Evolutionary conservation across 2,797 vertebrate species (phyloP), one percentile per base, ranked within the genome.

Genomic region (Silurus lanzhouensis): DNA sequence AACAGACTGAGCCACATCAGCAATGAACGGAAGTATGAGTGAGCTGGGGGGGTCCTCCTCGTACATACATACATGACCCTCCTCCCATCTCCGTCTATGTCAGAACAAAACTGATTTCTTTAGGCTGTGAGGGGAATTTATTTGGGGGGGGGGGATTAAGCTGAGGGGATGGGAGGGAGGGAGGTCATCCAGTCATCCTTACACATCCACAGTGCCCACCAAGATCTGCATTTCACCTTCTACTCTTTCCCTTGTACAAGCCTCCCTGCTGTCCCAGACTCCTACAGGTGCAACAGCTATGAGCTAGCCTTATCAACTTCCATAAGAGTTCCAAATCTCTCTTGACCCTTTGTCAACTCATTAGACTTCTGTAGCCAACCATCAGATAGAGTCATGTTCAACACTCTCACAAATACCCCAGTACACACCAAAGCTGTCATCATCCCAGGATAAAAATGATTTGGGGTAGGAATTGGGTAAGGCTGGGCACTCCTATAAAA

Each of bases 271-370:
- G 82, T 67, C 87, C 86, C 60, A 70, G 72, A 86, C 91, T 88
- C 89, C 90, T 89, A 93, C 92, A n/a, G 85, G 91, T 90, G 90
- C 91, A 94, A 92, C 89, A 93, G 93, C 89, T 94, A 52, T 10
- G 95, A 95, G 94, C 94, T 96, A 97, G 97, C 97, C 97, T 97
- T 97, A 97, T 95, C 95, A 94, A 96, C 96, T 93, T 93, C 89
- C 90, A 89, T 92, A 89, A 91, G 90, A 90, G 86, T 88, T 20
- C 22, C 8, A 79, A 70, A 76, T 80, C 46, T 27, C 6, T 22
- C 93, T 94, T 89, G 57, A 91, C 91, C 88, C 84, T 91, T 92
- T 78, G 88, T 92, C 91, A 64, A 81, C 64, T 80, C 46, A 89
- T 92, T 90, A 82, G 90, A 92, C 90, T 84, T 87, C 84, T 94